Evolutionary conservation across 2,888 invertebrate species (phyloP).

Genomic region (Graphium colonna): DNA sequence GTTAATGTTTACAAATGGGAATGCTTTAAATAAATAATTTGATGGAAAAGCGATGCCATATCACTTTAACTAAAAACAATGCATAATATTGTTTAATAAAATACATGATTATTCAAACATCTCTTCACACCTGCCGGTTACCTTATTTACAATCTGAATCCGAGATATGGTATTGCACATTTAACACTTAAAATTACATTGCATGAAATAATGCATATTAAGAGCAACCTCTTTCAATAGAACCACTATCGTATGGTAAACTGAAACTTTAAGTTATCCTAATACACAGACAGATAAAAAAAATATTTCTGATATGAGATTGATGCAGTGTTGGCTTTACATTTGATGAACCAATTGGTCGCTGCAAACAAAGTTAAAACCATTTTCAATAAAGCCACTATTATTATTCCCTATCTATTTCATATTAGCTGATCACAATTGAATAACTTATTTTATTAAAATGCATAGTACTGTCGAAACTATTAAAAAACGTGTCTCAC

Average conservation of each 20-base stretch:
- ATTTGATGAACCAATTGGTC: not conserved
- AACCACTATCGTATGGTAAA: not conserved
- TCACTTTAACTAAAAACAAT: conserved; percentile 44
- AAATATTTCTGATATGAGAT: not conserved
- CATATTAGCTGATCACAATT: not conserved
- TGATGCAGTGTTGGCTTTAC: not conserved
- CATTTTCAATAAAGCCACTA: too few species aligned
- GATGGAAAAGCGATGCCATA: conserved; percentile 52
- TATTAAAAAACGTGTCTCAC: too few species aligned
- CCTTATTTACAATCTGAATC: conserved; percentile 61
- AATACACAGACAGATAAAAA: conserved; percentile 6
- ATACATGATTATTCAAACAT: conserved; percentile 45
- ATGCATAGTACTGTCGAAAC: too few species aligned
- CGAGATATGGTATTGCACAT: conserved; percentile 67
- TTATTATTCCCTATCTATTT: too few species aligned
- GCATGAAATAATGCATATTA: conserved; percentile 41
- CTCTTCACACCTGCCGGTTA: conserved; percentile 32
- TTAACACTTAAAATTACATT: conserved; percentile 72
- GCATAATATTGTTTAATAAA: conserved; percentile 38
- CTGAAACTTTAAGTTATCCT: not conserved
- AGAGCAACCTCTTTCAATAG: conserved; percentile 1
- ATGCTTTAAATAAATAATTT: conserved; percentile 71
- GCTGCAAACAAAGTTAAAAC: not conserved
- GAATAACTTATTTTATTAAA: too few species aligned
- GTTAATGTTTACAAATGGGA: conserved; percentile 58